Percentiles rank a stretch among this genome's conserved stretches.
Conservation (phyloP, 2,888 invertebrate genomes). For the Trisateles emortualis region DNA sequence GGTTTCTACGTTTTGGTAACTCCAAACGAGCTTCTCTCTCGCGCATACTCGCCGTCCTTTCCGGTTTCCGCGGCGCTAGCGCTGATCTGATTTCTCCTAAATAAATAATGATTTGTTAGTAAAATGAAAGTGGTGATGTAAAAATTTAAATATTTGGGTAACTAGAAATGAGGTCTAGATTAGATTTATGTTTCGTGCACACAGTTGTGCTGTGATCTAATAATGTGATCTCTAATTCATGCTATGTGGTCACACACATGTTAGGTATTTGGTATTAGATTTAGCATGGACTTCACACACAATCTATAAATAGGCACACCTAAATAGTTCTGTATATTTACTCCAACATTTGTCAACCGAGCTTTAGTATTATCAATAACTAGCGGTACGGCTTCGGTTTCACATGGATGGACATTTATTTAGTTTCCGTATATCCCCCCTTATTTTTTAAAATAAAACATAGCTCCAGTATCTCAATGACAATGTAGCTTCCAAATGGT, state of each 20-base stretch:
- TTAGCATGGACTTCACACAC: no score
- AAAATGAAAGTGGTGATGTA: conserved; percentile 26
- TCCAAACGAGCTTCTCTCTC: conserved; percentile 91
- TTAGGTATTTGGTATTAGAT: background rate
- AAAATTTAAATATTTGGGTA: conserved; percentile 24
- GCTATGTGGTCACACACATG: background rate
- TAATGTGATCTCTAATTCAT: background rate
- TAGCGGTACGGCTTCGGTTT: no score
- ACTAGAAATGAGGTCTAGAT: conserved; percentile 3
- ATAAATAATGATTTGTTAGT: conserved; percentile 48
- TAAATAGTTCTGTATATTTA: no score
- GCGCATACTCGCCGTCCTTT: conserved; percentile 94
- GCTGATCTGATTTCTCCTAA: conserved; percentile 94
- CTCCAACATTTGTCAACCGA: background rate
- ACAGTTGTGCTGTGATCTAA: conserved; percentile 4
- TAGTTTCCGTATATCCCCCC: no score
- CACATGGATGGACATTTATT: no score
- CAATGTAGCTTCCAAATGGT: no score
- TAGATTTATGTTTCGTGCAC: background rate
- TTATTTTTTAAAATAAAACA: no score
- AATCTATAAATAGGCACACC: no score
- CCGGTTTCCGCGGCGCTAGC: conserved; percentile 93
- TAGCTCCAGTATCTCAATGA: no score
- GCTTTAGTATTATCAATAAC: no score
- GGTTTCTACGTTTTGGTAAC: conserved; percentile 82